Conservation (phyloP, 2,888 invertebrate genomes). For the Pandemis heparana region DNA sequence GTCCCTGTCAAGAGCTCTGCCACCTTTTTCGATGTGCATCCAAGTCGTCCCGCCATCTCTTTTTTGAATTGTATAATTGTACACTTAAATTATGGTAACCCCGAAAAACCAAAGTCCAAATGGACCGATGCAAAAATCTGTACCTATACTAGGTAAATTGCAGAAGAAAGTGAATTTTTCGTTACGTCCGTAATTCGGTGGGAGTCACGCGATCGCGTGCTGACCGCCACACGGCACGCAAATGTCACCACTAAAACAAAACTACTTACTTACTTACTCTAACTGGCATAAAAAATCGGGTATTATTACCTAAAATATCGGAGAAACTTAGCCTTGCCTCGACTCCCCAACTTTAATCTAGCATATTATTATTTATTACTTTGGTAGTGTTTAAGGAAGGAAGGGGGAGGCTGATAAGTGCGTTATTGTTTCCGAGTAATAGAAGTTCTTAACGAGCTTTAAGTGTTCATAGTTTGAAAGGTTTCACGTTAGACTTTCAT, state of each 20-base stretch:
- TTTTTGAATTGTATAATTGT: too few relatives aligned
- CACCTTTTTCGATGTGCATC: too few relatives aligned
- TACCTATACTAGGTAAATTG: slow-evolving; percentile 8
- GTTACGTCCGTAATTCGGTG: slow-evolving; percentile 27
- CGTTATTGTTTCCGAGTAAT: slow-evolving; percentile 11
- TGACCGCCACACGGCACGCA: slow-evolving; percentile 74
- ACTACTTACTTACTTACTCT: slow-evolving; percentile 53
- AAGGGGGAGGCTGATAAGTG: slow-evolving; percentile 26
- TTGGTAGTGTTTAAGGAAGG: slow-evolving; percentile 4
- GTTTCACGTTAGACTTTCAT: not conserved
- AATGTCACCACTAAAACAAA: slow-evolving; percentile 64
- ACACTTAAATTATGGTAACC: too few relatives aligned
- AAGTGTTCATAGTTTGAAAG: not conserved
- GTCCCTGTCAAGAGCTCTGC: too few relatives aligned
- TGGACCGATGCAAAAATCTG: slow-evolving; percentile 23
- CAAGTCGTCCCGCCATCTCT: too few relatives aligned
- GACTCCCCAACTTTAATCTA: slow-evolving; percentile 22
- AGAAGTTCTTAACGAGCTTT: not conserved
- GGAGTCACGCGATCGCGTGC: slow-evolving; percentile 77
- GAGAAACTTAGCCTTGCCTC: slow-evolving; percentile 29
- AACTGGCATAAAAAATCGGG: slow-evolving; percentile 39
- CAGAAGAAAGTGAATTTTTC: slow-evolving; percentile 38
- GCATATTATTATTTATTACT: slow-evolving; percentile 33
- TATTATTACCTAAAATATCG: slow-evolving; percentile 32
- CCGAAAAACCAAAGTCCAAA: not conserved